A percentile compares a stretch with the other conserved stretches of the same genome.
phyloP scores from a whole-genome alignment of 1,140 invertebrate species.

The Thaumatotibia leucotreta region DNA sequence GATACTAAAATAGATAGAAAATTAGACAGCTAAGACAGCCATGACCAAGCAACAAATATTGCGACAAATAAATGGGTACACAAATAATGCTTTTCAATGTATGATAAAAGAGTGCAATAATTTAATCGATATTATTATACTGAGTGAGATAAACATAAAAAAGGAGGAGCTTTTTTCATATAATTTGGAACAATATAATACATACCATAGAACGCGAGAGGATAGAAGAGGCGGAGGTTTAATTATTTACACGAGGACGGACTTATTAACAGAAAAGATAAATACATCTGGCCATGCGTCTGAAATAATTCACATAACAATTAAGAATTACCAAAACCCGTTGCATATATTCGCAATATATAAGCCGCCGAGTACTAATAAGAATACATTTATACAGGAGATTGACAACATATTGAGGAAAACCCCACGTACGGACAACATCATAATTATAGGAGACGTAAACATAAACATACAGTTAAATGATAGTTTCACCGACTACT shows the following conservation, averaged over 20 bases:
- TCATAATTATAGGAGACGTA: slow-evolving; percentile 26
- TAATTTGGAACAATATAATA: slow-evolving; percentile 25
- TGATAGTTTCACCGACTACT: background rate
- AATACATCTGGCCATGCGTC: slow-evolving; percentile 1
- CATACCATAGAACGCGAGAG: slow-evolving; percentile 21
- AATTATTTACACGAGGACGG: slow-evolving; percentile 18
- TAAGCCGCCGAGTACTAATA: slow-evolving; percentile 23
- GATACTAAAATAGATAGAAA: too few relatives aligned
- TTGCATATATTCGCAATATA: slow-evolving; percentile 27
- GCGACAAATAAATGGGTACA: too few relatives aligned
- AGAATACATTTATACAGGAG: slow-evolving; percentile 23
- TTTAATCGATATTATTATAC: slow-evolving; percentile 25
- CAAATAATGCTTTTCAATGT: slow-evolving; percentile 22
- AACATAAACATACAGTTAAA: slow-evolving; percentile 24
- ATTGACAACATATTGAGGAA: slow-evolving; percentile 14
- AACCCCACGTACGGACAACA: slow-evolving; percentile 10
- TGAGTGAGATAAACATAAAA: slow-evolving; percentile 33
- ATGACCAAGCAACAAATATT: too few relatives aligned
- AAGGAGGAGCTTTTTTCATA: slow-evolving; percentile 23
- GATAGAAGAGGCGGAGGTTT: slow-evolving; percentile 30
- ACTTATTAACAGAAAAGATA: slow-evolving; percentile 8
- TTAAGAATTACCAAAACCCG: background rate
- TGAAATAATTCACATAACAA: background rate
- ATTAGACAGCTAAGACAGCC: too few relatives aligned
- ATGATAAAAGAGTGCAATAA: slow-evolving; percentile 14